Percentiles rank a stretch among this genome's conserved stretches.
Evolutionary conservation across 1,140 invertebrate species (phyloP).

Genomic region (Drosophila navojoa): DNA sequence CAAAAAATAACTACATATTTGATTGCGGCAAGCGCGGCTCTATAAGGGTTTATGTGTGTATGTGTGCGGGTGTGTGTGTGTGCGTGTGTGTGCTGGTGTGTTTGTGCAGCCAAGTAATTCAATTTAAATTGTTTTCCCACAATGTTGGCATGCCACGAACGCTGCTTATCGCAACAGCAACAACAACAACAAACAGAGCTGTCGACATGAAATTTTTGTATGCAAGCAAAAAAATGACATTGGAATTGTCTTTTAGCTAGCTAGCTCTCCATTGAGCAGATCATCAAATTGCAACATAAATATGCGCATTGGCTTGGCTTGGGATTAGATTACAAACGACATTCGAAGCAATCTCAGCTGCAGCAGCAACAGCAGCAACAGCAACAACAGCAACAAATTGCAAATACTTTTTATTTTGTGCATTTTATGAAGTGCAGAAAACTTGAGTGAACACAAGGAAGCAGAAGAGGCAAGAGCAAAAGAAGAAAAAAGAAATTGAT

Average conservation of each 20-base stretch:
- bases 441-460: conserved; percentile 15
- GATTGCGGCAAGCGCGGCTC: conserved; percentile 12
- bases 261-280: conserved; percentile 21
- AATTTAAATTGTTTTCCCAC: conserved; percentile 63
- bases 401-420: conserved; percentile 44
- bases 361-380: neutral
- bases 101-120: conserved; percentile 38
- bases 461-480: neutral
- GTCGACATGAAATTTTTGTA: conserved; percentile 39
- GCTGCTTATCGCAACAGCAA: conserved; percentile 30
- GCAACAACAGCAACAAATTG: conserved; percentile 16
- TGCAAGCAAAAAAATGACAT: neutral
- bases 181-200: conserved; percentile 4
- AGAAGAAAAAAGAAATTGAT: neutral
- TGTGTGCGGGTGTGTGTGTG: neutral
- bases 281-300: conserved; percentile 42
- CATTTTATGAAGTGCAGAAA: conserved; percentile 36
- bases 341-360: conserved; percentile 22
- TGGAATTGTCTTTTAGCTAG: conserved; percentile 18
- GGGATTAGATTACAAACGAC: conserved; percentile 29
- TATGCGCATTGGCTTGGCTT: conserved; percentile 42
- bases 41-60: neutral
- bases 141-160: conserved; percentile 59
- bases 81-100: conserved; percentile 6
- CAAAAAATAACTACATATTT: conserved; percentile 39